These are phyloP conservation scores for Hypothenemus hampei DNA, from an alignment of 1,140 invertebrate genomes.

Conservation along the genomic window DNA sequence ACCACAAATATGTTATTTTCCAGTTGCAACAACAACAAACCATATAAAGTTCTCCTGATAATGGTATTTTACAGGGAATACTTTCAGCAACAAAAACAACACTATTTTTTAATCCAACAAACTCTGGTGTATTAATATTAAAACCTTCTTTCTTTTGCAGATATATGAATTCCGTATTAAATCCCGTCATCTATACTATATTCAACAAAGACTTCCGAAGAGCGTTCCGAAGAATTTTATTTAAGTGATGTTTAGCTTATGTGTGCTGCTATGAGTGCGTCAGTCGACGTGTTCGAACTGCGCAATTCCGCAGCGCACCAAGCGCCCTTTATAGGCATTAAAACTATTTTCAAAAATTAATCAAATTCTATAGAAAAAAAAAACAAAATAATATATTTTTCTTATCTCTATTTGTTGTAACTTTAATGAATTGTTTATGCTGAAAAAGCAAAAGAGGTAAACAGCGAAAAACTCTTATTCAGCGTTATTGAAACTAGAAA, in stretches of 20 bases:
- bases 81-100: too few relatives aligned
- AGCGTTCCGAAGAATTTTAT: constrained; percentile 90
- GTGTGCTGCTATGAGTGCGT: constrained; percentile 67
- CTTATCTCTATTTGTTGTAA: constrained; percentile 2
- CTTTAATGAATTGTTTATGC: background rate
- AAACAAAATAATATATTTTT: constrained; percentile 22
- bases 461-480: background rate
- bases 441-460: background rate
- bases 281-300: constrained; percentile 52
- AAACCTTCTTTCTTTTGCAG: constrained; percentile 21
- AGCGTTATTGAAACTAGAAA: background rate
- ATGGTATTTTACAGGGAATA: too few relatives aligned
- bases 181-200: constrained; percentile 97
- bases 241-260: constrained; percentile 83
- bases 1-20: too few relatives aligned
- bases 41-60: too few relatives aligned
- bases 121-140: too few relatives aligned
- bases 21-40: too few relatives aligned
- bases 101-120: too few relatives aligned
- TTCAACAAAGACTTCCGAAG: constrained; percentile 98
- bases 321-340: constrained; percentile 46
- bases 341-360: constrained; percentile 14
- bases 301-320: constrained; percentile 55
- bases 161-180: constrained; percentile 97
- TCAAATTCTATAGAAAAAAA: constrained; percentile 1